A percentile compares a stretch with the other conserved stretches of the same genome.
Conservation (phyloP, 2,797 vertebrate genomes). For the Lerista edwardsae region DNA sequence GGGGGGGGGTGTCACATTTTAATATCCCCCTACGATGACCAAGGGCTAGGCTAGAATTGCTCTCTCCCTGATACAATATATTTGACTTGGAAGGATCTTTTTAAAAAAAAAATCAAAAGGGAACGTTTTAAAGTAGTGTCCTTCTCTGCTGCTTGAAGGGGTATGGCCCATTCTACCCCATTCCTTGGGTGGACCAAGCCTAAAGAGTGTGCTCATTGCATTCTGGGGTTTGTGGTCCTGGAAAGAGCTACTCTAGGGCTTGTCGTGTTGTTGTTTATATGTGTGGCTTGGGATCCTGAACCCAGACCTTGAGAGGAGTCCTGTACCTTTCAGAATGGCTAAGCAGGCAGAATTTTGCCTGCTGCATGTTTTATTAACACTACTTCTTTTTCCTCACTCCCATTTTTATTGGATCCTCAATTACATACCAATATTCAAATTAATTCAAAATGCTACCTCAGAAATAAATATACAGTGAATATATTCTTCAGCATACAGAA, state of each 20-base stretch:
- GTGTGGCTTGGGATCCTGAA: no score
- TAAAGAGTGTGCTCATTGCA: not conserved
- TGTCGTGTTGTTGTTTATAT: not conserved
- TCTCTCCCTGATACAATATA: no score
- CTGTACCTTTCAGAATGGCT: not conserved
- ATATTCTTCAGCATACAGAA: not conserved
- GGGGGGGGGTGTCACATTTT: no score
- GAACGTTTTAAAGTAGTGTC: no score
- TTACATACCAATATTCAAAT: not conserved
- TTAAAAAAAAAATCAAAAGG: no score
- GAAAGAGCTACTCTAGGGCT: not conserved
- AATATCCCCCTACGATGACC: no score
- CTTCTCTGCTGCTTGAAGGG: no score
- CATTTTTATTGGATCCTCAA: not conserved
- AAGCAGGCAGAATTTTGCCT: not conserved
- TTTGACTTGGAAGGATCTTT: no score
- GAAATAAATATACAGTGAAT: not conserved
- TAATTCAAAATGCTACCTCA: not conserved
- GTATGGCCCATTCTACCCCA: no score
- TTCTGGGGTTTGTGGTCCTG: not conserved
- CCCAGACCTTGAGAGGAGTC: not conserved
- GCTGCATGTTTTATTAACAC: not conserved
- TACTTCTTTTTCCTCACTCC: not conserved
- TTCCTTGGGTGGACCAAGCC: no score
- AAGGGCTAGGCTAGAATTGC: no score